Percentiles rank a stretch among this genome's conserved stretches.
Conservation (phyloP, 1,140 invertebrate species). For the Drosophila carrolli region DNA sequence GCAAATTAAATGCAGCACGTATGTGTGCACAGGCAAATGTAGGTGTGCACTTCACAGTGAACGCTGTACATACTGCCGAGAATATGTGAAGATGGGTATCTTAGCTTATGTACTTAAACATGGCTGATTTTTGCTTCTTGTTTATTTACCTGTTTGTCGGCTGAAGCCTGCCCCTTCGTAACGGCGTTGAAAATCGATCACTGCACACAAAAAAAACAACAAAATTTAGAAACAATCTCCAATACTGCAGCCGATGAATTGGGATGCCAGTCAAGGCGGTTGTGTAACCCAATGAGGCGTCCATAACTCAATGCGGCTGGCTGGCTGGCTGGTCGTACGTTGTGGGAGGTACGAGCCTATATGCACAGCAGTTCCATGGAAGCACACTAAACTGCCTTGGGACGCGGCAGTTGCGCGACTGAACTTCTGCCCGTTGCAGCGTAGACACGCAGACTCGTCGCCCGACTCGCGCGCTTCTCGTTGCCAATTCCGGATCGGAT, state of each 20-base stretch:
- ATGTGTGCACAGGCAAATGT: not conserved
- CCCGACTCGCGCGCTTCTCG: slow-evolving; percentile 24
- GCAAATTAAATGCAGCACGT: slow-evolving; percentile 62
- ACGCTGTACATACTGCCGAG: not conserved
- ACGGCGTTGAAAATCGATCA: slow-evolving; percentile 11
- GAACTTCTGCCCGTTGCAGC: slow-evolving; percentile 72
- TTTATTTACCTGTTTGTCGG: slow-evolving; percentile 24
- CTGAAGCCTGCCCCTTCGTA: not conserved
- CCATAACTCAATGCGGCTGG: slow-evolving; percentile 11
- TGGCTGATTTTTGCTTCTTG: not conserved
- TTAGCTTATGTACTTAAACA: slow-evolving; percentile 6
- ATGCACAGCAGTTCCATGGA: slow-evolving; percentile 12
- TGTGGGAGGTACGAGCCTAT: slow-evolving; percentile 7
- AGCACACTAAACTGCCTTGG: slow-evolving; percentile 79
- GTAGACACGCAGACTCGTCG: slow-evolving; percentile 75
- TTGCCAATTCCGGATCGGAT: slow-evolving; percentile 8
- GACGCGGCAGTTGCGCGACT: slow-evolving; percentile 83
- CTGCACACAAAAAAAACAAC: slow-evolving; percentile 53
- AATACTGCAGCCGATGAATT: not conserved
- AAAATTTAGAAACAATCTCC: slow-evolving; percentile 18
- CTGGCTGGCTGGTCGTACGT: not conserved
- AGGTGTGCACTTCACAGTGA: not conserved
- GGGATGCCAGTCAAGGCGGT: not conserved
- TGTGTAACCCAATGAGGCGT: slow-evolving; percentile 3
- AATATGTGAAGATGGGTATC: not conserved